Evolutionary conservation across 2,888 invertebrate species (phyloP), one percentile per base, ranked within the genome.

Genomic region (Xiphydria camelus): DNA sequence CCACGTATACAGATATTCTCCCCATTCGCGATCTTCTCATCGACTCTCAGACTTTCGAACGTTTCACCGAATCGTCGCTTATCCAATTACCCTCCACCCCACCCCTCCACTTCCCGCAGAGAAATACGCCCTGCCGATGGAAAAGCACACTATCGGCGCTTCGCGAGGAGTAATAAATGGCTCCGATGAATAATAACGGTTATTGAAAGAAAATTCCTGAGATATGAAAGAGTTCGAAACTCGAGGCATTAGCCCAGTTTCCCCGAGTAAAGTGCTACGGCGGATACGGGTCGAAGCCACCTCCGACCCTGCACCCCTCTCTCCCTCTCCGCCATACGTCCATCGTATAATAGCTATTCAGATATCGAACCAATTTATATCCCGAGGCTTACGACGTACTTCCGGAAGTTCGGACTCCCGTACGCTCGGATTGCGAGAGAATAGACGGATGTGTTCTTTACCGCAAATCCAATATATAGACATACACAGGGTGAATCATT

Each of bases 351-450:
- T 59, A 62, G 64, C 58, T 65, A 65, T 63, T 59, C 66, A 62
- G 64, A 66, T 68, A 66, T 64, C 64, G 60, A 68, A 66, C 62
- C 66, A 64, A 68, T 66, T 66, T 64, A 66, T 68, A 62, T 60
- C 58, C 59, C 47, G 37, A 54, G 59, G 56, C 57, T 53, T 49
- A 47, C 34, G 41, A 39, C 25, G 26, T n/a, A 4, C 33, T 4
- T 33, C 15, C 33, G 7, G 4, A 17, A 4, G 9, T n/a, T 20
- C 19, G 17, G 33, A 45, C 44, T 47, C 48, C 39, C 50, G 31
- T 41, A 41, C 39, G 31, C 41, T 47, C 48, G 56, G 51, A 55
- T 57, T 53, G 46, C n/a, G n/a, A n/a, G n/a, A n/a, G n/a, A n/a
- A n/a, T n/a, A n/a, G n/a, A n/a, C n/a, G n/a, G n/a, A n/a, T n/a